A percentile compares a stretch with the other conserved stretches of the same genome.
These are phyloP conservation scores for Picus viridis DNA, from an alignment of 2,797 vertebrate species.

Conservation along the genomic window DNA sequence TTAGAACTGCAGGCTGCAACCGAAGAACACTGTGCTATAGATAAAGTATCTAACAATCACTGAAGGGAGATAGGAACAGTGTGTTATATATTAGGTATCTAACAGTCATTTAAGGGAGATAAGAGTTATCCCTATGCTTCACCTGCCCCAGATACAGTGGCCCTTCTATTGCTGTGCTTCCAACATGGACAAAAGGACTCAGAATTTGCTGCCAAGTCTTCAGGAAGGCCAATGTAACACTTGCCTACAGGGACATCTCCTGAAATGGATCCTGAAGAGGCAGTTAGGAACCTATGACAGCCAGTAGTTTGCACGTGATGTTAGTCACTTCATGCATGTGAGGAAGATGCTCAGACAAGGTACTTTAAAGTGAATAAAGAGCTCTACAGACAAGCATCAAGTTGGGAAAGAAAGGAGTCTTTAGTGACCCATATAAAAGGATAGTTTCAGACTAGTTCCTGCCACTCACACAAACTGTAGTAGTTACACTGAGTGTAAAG, in stretches of 20 bases:
- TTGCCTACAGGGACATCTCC: neutral
- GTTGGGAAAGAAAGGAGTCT: neutral
- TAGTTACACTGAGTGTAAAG: no score
- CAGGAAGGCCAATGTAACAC: neutral
- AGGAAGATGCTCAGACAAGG: neutral
- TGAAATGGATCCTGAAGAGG: neutral
- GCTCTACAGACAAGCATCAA: neutral
- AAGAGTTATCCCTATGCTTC: neutral
- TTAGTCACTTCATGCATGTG: neutral
- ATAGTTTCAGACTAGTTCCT: neutral
- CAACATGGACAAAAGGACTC: neutral
- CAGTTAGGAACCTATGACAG: neutral
- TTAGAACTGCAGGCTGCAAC: neutral
- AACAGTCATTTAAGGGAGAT: neutral
- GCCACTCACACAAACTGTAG: neutral
- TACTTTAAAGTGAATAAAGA: neutral
- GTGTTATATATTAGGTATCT: neutral
- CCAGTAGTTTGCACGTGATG: neutral
- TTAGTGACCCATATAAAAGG: neutral
- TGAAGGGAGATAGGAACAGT: neutral
- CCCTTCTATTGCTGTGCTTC: neutral
- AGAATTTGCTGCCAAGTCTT: neutral
- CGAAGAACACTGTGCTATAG: neutral
- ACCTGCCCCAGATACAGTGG: fast-evolving
- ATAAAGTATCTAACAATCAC: neutral